A percentile compares a stretch with the other conserved stretches of the same genome.
phyloP scores from a whole-genome alignment of 1,140 invertebrate species.

The Sarcophaga peregrina region DNA sequence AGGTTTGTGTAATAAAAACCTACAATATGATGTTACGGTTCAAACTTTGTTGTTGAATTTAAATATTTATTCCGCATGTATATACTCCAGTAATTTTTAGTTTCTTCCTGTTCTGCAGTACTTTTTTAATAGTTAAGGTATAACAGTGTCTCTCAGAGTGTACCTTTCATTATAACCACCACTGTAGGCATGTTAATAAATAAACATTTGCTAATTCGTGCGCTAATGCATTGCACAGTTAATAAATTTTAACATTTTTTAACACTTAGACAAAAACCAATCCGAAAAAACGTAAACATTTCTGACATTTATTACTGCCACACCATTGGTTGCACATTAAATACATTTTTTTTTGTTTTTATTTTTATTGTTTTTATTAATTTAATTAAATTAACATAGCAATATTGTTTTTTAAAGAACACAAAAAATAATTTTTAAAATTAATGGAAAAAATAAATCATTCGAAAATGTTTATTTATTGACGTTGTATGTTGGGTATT shows the following conservation, averaged over 20 bases:
- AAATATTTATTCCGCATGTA: too few species aligned
- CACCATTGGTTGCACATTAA: background rate
- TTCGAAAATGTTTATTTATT: background rate
- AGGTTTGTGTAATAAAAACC: too few species aligned
- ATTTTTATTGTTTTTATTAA: background rate
- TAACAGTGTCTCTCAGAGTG: background rate
- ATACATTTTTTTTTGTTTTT: background rate
- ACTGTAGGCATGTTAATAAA: background rate
- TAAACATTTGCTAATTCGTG: constrained; percentile 5
- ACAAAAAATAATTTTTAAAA: background rate
- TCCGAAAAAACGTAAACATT: background rate
- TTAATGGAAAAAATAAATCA: background rate
- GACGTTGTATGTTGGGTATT: too few species aligned
- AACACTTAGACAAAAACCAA: background rate
- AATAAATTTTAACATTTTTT: constrained; percentile 11
- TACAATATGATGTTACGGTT: too few species aligned
- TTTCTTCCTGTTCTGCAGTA: too few species aligned
- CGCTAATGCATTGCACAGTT: background rate
- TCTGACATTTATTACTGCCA: constrained; percentile 3
- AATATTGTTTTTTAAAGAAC: background rate
- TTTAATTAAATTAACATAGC: background rate
- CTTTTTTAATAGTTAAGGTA: background rate
- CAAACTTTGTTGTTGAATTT: too few species aligned
- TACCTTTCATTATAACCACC: background rate
- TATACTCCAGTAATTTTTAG: too few species aligned